phyloP scores from a whole-genome alignment of 2,888 invertebrate genomes.

The Erpobdella octoculata region DNA sequence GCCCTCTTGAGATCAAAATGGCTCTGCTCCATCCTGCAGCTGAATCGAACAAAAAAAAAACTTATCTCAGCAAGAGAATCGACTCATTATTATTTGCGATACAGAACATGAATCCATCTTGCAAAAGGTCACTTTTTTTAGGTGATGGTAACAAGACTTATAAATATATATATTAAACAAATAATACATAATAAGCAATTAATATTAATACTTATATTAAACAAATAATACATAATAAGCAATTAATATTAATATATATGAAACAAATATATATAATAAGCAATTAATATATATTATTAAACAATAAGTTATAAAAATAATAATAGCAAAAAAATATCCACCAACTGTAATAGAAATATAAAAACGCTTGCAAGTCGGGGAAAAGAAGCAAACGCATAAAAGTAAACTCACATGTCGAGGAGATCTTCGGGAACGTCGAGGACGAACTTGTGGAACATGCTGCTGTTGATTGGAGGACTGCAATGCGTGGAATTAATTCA shows the following conservation, averaged over 20 bases:
- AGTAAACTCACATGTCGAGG: conserved; percentile 67
- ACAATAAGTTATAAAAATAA: no score
- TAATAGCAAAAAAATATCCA: no score
- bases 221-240: no score
- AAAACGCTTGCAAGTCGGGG: not conserved
- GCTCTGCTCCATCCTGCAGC: conserved; percentile 59
- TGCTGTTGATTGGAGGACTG: conserved; percentile 69
- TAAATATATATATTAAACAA: no score
- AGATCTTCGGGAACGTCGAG: conserved; percentile 88
- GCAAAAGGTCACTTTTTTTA: not conserved
- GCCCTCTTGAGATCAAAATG: conserved; percentile 92
- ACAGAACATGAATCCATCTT: not conserved
- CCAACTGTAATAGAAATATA: no score
- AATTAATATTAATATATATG: no score
- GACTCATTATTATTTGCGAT: no score
- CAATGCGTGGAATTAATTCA: not conserved
- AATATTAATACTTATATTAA: no score
- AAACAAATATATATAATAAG: no score
- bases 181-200: no score
- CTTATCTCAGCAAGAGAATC: no score
- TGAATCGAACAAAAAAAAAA: not conserved
- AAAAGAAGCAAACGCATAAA: not conserved
- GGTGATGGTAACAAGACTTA: not conserved
- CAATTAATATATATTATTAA: no score
- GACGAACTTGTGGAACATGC: conserved; percentile 83